These are phyloP conservation scores for Temnothorax longispinosus DNA, from an alignment of 1,140 invertebrate genomes.

Conservation along the genomic window DNA sequence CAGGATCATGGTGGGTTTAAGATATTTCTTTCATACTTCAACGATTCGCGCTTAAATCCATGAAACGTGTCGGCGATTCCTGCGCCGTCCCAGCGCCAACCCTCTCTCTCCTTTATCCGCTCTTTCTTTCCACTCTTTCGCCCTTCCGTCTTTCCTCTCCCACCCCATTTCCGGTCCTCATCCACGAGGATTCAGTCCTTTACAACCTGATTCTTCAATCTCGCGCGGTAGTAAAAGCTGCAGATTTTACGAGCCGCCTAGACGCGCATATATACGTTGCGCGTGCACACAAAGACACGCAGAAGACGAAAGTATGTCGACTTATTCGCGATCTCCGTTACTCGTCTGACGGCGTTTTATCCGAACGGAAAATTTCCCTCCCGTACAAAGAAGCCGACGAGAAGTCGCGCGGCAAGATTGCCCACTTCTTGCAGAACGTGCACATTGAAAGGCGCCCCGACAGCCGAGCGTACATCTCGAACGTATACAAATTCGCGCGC, in stretches of 20 bases:
- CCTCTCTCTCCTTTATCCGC: constrained; percentile 18
- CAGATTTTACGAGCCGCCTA: constrained; percentile 77
- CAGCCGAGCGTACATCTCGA: constrained; percentile 17
- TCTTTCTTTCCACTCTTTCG: constrained; percentile 23
- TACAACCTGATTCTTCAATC: constrained; percentile 80
- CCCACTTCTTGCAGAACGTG: constrained; percentile 47
- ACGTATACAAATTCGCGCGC: constrained; percentile 48
- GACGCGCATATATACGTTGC: constrained; percentile 44
- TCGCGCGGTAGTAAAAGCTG: constrained; percentile 77
- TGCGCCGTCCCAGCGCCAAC: constrained; percentile 37
- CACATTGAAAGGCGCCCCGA: constrained; percentile 36
- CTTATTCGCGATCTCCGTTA: constrained; percentile 44
- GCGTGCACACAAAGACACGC: neutral
- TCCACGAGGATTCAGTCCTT: constrained; percentile 72
- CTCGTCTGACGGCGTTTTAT: constrained; percentile 39
- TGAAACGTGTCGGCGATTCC: constrained; percentile 69
- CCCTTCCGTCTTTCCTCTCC: constrained; percentile 45
- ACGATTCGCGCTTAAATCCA: constrained; percentile 69
- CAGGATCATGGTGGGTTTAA: constrained; percentile 76
- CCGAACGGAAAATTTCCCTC: constrained; percentile 55
- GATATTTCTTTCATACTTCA: constrained; percentile 82
- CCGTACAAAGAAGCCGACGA: constrained; percentile 38
- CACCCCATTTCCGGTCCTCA: constrained; percentile 56
- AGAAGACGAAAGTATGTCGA: constrained; percentile 51
- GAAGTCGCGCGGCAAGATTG: constrained; percentile 55